A percentile compares a stretch with the other conserved stretches of the same genome.
phyloP scores from a whole-genome alignment of 2,797 vertebrate genomes.

The Emys orbicularis region DNA sequence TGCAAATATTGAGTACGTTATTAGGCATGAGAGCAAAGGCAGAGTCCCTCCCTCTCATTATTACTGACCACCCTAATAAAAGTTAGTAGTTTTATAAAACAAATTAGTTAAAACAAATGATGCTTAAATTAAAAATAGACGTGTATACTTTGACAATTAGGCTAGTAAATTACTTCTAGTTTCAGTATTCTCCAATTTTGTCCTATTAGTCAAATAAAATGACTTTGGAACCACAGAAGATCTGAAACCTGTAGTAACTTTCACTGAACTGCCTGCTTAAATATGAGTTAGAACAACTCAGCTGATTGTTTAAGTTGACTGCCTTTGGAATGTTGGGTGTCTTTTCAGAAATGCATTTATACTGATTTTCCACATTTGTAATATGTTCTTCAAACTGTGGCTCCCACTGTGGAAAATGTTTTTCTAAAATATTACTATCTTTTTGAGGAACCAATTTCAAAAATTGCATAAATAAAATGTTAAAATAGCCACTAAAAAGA shows the following conservation, averaged over 20 bases:
- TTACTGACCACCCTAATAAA: not conserved
- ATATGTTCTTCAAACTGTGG: not conserved
- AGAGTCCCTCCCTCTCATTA: not conserved
- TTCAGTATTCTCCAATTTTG: not conserved
- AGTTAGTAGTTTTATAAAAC: constrained; percentile 1
- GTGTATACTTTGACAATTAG: not conserved
- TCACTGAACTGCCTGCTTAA: not conserved
- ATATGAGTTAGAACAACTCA: accelerated
- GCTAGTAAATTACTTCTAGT: not conserved
- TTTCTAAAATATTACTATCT: not conserved
- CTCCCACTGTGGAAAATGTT: not conserved
- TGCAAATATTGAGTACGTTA: not conserved
- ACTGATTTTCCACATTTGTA: not conserved
- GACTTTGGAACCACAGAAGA: not conserved
- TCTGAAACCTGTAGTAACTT: not conserved
- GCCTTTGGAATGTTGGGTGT: not conserved
- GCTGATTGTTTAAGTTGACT: accelerated
- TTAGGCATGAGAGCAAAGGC: constrained; percentile 22
- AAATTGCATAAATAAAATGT: not conserved
- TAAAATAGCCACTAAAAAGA: not conserved
- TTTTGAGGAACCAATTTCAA: not conserved
- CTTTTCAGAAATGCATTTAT: not conserved
- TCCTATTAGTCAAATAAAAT: not conserved
- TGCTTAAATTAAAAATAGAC: not conserved
- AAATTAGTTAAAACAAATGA: not conserved